Base-by-base conservation (phyloP, 2,113 vertebrate species). In the Gracilinanus agilis region DNA sequence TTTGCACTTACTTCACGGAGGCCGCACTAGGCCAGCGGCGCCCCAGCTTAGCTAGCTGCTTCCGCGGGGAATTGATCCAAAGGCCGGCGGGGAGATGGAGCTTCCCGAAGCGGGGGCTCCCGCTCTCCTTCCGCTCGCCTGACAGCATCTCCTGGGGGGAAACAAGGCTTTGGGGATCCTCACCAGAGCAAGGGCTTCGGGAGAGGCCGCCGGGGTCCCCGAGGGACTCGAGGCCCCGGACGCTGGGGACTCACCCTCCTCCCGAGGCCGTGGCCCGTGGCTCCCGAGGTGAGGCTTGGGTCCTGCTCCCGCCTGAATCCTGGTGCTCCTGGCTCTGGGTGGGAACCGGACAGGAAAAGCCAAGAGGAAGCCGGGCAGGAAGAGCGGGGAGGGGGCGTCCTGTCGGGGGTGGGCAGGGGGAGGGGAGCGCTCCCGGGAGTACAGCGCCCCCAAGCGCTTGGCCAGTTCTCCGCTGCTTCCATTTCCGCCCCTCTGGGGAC, bases 21-120 rank as follows among this genome's bases (percentile, higher is more conserved):
- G 98, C 98, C 9, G 99, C 99, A 2, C 99, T 99, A 93, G 99
- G 99, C 99, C 99, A 99, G 89, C 99, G 99, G 75, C 99, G 98
- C 58, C 99, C 99, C 49, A 99, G 98, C 97, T 99, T 99, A 96
- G 99, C 99, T 97, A 99, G 99, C 96, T 99, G 99, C 98, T 99
- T 99, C 97, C 99, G 98, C 91, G 99, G 99, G 12, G 99, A 99
- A 97, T 99, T 99, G 98, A 99, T 99, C 99, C 99, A 99, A 97
- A 99, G 98, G 96, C 99, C 99, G 95, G 99, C 99, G 3, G 99
- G 99, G 98, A 99, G 99, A 98, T 99, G 99, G 44, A 99, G 99
- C 93, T 99, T 99, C 98, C 99, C 99, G 92, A 99, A 99, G 91
- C 99, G 99, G 97, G 99, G 99, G 98, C 99, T 99, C 92, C 99